Evolutionary conservation across 2,888 invertebrate genomes (phyloP), one percentile per base, ranked within the genome.

Genomic region (Folsomia candida): DNA sequence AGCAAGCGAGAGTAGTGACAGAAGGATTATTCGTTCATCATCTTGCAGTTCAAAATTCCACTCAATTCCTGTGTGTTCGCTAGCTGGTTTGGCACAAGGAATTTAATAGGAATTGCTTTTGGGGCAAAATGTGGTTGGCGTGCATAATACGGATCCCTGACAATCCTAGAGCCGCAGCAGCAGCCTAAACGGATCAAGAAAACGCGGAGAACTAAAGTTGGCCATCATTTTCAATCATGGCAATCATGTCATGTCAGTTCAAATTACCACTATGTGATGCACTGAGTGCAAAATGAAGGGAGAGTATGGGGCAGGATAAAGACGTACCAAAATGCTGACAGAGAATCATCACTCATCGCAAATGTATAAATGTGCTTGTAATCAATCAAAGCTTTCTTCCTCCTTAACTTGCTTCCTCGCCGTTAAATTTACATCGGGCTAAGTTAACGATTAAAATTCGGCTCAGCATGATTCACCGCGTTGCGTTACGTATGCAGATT

Each of bases 181-280:
- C n/a, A n/a, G n/a, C n/a, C n/a, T n/a, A n/a, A n/a, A n/a, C n/a
- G 47, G 18, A 47, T 47, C 47, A 47, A 47, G 47, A 18, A 47
- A 47, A 47, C 47, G 9, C 9, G 9, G 47, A 22, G 60, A 26
- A 22, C 29, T 62, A 62, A 62, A 62, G 25, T 27, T 29, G 18
- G 25, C 62, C 62, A 62, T 62, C 62, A 62, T 62, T 62, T 62
- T 62, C 59, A 59, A 59, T 59, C n/a, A n/a, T n/a, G n/a, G n/a
- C 47, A 47, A 47, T 47, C 62, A 62, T 62, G 62, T 62, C 62
- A 62, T 28, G 62, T 62, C 62, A 62, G 28, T 62, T 29, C 11
- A 29, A 62, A 62, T 62, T 62, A 62, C 27, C 4, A 62, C 27
- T 28, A 20, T 62, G 27, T 9, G 22, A 4, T 60, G 25, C 6